Evolutionary conservation across 2,797 vertebrate genomes (phyloP), one percentile per base, ranked within the genome.

Genomic region (Anabacerthia variegaticeps): DNA sequence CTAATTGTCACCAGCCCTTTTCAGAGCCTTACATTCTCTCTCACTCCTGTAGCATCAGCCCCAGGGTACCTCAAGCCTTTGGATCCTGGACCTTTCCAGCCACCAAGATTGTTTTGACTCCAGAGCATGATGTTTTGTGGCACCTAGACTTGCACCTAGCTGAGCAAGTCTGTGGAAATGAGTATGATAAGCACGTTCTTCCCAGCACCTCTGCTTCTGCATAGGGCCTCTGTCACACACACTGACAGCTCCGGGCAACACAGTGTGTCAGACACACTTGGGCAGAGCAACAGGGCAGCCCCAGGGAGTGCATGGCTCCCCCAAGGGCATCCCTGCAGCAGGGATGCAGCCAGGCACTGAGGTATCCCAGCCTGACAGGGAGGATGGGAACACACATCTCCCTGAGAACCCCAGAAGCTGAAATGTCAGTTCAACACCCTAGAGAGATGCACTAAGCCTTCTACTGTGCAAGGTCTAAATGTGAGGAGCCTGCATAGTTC

Each of bases 1-100:
- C 58, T 88, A 95, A 94, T 87, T 90, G 88, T 93, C 82, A 87
- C 74, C 62, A 78, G 56, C 56, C 65, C 69, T 84, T 62, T 78
- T 55, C 10, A 14, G 22, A 21, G 36, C 43, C 55, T 30, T 59
- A 63, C 0, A 4, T 20, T 78, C 59, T 36, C 46, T 63, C 65
- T 79, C 1, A 0, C n/a, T 78, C 39, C 59, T 34, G 15, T 28
- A 81, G 30, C 23, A 22, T 28, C 63, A 80, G n/a, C 9, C 14
- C 23, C 26, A 7, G 7, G 15, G 17, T 89, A 36, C 24, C 55
- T 81, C 30, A 74, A 76, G 20, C 10, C 13, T 49, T 52, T 8
- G 2, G 15, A 21, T 85, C 14, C 48, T 44, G 44, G 49, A 46
- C 27, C 5, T 58, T 54, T 68, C 18, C 67, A 79, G 49, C 9